These are phyloP conservation scores for Patagioenas fasciata DNA, from an alignment of 2,113 vertebrate species.

Conservation along the genomic window DNA sequence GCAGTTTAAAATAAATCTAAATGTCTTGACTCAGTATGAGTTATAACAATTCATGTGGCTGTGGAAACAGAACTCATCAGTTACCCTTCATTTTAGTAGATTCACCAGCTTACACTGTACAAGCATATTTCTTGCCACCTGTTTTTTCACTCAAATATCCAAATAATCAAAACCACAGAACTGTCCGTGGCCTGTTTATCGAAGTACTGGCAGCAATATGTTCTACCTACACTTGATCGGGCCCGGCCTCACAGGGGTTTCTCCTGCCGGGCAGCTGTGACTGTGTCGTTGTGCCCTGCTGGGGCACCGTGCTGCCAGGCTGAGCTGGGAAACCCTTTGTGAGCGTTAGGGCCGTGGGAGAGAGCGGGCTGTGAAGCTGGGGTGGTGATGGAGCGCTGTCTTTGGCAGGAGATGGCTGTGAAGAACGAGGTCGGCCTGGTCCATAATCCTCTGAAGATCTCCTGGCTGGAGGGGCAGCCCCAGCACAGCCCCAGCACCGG, in stretches of 20 bases:
- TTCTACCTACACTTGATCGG: background rate
- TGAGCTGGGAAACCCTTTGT: background rate
- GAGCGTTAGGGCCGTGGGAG: background rate
- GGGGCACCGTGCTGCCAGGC: background rate
- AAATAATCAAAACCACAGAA: background rate
- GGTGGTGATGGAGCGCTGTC: background rate
- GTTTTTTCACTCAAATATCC: background rate
- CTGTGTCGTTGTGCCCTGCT: background rate
- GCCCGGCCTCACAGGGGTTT: background rate
- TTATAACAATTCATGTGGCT: background rate
- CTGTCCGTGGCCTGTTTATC: background rate
- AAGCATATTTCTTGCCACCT: background rate
- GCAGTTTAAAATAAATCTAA: background rate
- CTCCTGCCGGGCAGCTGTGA: background rate
- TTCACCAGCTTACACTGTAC: background rate
- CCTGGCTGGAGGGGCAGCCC: constrained; percentile 90
- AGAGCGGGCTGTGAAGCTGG: background rate
- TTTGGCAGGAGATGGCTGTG: constrained; percentile 87
- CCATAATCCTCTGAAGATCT: constrained; percentile 90
- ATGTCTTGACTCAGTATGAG: background rate
- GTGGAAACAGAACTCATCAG: background rate
- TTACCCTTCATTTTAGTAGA: background rate
- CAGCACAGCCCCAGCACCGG: background rate
- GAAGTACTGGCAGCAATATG: background rate
- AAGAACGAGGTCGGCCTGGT: constrained; percentile 89